Evolutionary conservation across 2,888 invertebrate genomes (phyloP).

Genomic region (Abscondita cerata): DNA sequence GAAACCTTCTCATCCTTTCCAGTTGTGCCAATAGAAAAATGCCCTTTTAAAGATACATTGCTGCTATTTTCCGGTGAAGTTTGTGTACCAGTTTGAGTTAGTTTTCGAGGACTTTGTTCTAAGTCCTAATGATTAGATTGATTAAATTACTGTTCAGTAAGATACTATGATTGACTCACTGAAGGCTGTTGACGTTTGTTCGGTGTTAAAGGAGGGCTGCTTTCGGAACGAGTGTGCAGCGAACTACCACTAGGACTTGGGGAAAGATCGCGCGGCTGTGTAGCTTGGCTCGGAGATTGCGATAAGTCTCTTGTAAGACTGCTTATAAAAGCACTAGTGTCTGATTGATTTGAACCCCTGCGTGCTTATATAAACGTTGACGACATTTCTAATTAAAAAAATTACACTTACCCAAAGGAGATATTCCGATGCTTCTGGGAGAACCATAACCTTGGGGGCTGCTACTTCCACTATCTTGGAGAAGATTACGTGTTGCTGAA

Average conservation of each 20-base stretch:
- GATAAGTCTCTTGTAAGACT: slow-evolving; percentile 69
- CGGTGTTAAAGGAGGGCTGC: slow-evolving; percentile 60
- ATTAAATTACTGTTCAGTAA: not conserved
- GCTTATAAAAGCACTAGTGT: slow-evolving; percentile 68
- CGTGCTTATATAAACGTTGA: slow-evolving; percentile 48
- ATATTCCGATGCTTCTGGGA: slow-evolving; percentile 63
- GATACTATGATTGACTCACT: slow-evolving; percentile 40
- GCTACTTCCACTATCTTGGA: slow-evolving; percentile 62
- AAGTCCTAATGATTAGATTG: slow-evolving; percentile 47
- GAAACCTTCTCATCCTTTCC: slow-evolving; percentile 64
- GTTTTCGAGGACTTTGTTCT: slow-evolving; percentile 55
- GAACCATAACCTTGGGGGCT: slow-evolving; percentile 64
- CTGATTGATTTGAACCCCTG: slow-evolving; percentile 65
- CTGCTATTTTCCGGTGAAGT: slow-evolving; percentile 69
- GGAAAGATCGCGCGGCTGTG: slow-evolving; percentile 61
- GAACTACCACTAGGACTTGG: slow-evolving; percentile 65
- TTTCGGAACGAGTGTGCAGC: slow-evolving; percentile 61
- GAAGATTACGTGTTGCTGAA: slow-evolving; percentile 39
- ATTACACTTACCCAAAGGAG: slow-evolving; percentile 61
- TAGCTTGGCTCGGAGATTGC: slow-evolving; percentile 64
- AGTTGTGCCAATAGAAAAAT: slow-evolving; percentile 67
- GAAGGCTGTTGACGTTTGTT: slow-evolving; percentile 53
- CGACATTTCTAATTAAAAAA: slow-evolving; percentile 37
- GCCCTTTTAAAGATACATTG: slow-evolving; percentile 57
- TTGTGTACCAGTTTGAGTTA: slow-evolving; percentile 73